Evolutionary conservation across 2,797 vertebrate genomes (phyloP).

Genomic region (Leptodactylus fallax): DNA sequence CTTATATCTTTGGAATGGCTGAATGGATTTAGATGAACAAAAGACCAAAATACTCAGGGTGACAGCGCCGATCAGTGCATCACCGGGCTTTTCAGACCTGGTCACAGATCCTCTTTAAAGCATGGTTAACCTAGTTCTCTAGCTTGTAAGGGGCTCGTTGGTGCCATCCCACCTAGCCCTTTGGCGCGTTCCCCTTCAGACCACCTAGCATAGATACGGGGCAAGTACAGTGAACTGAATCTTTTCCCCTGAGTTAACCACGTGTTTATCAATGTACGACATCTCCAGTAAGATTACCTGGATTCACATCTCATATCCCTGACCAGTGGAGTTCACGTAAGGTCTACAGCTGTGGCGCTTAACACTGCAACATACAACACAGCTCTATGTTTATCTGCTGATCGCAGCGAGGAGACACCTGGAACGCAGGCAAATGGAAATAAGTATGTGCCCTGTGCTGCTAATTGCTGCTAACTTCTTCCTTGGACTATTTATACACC

Average conservation of each 20-base stretch:
- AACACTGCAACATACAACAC: not conserved
- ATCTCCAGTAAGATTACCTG: not conserved
- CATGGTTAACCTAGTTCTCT: too few species aligned
- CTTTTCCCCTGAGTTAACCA: not conserved
- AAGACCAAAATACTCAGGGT: too few species aligned
- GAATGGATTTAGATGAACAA: too few species aligned
- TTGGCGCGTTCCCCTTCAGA: too few species aligned
- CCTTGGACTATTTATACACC: not conserved
- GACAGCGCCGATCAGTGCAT: too few species aligned
- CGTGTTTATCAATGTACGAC: not conserved
- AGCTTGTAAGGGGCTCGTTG: too few species aligned
- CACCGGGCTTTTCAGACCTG: too few species aligned
- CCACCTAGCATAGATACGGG: not conserved
- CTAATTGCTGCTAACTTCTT: conserved; percentile 24
- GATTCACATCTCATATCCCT: not conserved
- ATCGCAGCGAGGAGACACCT: not conserved
- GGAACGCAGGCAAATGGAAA: not conserved
- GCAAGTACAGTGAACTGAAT: not conserved
- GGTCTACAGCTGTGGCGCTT: not conserved
- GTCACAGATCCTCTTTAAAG: too few species aligned
- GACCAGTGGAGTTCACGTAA: not conserved
- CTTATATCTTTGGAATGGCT: too few species aligned
- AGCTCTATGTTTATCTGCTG: conserved; percentile 1
- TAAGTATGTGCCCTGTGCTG: not conserved
- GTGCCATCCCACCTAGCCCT: too few species aligned